phyloP scores from a whole-genome alignment of 2,888 invertebrate species.

The Drosophila picticornis region DNA sequence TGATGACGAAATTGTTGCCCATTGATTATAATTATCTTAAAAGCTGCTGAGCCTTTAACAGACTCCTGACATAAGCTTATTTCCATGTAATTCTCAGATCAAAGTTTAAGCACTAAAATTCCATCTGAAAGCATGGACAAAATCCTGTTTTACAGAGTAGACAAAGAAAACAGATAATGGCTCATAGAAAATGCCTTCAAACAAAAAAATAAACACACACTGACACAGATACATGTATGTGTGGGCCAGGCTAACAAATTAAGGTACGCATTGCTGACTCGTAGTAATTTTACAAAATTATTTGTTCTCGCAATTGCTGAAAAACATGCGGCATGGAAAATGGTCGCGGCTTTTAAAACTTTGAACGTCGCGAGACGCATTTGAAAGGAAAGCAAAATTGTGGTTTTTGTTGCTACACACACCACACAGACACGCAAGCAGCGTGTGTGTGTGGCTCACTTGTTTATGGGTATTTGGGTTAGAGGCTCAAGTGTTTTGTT shows the following conservation, averaged over 20 bases:
- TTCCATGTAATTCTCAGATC: background rate
- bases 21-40: background rate
- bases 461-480: constrained; percentile 76
- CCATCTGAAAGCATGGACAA: background rate
- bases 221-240: background rate
- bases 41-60: background rate
- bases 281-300: constrained; percentile 40
- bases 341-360: constrained; percentile 17
- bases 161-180: constrained; percentile 12
- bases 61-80: background rate
- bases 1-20: background rate
- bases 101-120: background rate
- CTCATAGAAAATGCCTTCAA: background rate
- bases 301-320: constrained; percentile 33
- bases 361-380: background rate
- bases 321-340: constrained; percentile 31
- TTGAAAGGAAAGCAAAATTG: constrained; percentile 38
- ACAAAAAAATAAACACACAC: background rate
- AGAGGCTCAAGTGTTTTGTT: constrained; percentile 75
- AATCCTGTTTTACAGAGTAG: constrained; percentile 1
- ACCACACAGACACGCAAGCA: background rate
- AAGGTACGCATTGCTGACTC: constrained; percentile 38
- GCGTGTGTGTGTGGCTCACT: constrained; percentile 45
- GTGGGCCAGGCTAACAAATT: constrained; percentile 33
- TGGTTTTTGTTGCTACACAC: constrained; percentile 8